These are phyloP conservation scores for Pelvicachromis taeniatus DNA, from an alignment of 2,113 vertebrate genomes.

Conservation along the genomic window DNA sequence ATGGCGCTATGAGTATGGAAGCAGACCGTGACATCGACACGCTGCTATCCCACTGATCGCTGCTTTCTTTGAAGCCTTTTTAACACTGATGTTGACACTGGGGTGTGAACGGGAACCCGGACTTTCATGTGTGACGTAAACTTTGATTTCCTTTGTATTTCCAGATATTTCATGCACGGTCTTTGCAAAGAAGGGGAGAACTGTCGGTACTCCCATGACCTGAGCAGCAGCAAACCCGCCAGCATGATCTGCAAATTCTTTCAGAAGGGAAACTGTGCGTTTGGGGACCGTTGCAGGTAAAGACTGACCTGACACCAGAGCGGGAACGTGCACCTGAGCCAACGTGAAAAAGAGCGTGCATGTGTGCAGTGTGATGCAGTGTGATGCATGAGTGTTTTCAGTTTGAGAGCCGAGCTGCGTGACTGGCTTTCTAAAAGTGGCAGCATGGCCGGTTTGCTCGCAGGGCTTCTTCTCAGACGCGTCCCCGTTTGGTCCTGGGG, in stretches of 20 bases:
- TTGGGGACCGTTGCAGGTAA: slow-evolving; percentile 96
- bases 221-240: slow-evolving; percentile 83
- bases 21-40: not conserved
- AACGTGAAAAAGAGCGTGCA: not conserved
- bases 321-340: not conserved
- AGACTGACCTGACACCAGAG: not conserved
- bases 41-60: not conserved
- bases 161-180: slow-evolving; percentile 97
- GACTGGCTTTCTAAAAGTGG: slow-evolving; percentile 10
- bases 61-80: not conserved
- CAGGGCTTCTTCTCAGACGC: slow-evolving; percentile 24
- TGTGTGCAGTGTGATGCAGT: not conserved
- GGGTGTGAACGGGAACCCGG: not conserved
- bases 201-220: slow-evolving; percentile 95
- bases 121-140: not conserved
- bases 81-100: fast-evolving
- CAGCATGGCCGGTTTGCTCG: not conserved
- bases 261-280: slow-evolving; percentile 92
- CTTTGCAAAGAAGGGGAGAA: slow-evolving; percentile 97
- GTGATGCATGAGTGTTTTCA: no score
- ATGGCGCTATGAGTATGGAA: not conserved
- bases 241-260: slow-evolving; percentile 94
- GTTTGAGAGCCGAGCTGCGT: not conserved
- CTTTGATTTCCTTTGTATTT: slow-evolving; percentile 14
- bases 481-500: slow-evolving; percentile 20